These are phyloP conservation scores for Caenorhabditis wallacei DNA, from an alignment of 2,888 invertebrate genomes.

Conservation along the genomic window DNA sequence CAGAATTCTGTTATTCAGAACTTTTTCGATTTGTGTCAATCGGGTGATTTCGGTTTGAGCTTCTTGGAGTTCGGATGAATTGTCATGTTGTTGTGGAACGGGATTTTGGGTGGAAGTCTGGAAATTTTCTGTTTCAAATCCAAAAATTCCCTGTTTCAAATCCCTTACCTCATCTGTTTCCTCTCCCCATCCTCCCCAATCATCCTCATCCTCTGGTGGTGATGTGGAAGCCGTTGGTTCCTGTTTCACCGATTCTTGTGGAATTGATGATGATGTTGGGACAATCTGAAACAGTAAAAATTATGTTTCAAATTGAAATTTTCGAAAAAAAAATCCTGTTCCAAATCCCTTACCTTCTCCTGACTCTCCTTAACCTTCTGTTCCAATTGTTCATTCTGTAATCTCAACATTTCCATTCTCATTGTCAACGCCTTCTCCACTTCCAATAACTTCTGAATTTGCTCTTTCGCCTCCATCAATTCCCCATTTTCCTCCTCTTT, in stretches of 20 bases:
- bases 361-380: background rate
- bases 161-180: background rate
- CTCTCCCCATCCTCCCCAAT: too few relatives aligned
- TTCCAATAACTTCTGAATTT: conserved; percentile 29
- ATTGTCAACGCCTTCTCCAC: conserved; percentile 42
- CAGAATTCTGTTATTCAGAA: conserved; percentile 63
- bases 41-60: conserved; percentile 48
- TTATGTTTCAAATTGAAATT: background rate
- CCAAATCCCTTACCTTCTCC: background rate
- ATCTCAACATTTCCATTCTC: conserved; percentile 17
- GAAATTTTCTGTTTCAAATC: background rate
- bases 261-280: background rate
- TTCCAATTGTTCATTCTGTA: conserved; percentile 45
- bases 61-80: background rate
- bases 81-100: background rate
- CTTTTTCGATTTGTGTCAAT: conserved; percentile 60
- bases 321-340: background rate
- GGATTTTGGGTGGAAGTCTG: background rate
- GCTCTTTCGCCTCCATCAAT: conserved; percentile 19
- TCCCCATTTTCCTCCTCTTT: background rate
- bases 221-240: too few relatives aligned
- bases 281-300: background rate
- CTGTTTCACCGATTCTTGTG: too few relatives aligned
- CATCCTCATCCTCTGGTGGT: too few relatives aligned
- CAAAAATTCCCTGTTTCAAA: too few relatives aligned